Percentiles rank a stretch among this genome's conserved stretches.
These are phyloP conservation scores for Chrysolina haemoptera DNA, from an alignment of 2,888 invertebrate species.

Conservation along the genomic window DNA sequence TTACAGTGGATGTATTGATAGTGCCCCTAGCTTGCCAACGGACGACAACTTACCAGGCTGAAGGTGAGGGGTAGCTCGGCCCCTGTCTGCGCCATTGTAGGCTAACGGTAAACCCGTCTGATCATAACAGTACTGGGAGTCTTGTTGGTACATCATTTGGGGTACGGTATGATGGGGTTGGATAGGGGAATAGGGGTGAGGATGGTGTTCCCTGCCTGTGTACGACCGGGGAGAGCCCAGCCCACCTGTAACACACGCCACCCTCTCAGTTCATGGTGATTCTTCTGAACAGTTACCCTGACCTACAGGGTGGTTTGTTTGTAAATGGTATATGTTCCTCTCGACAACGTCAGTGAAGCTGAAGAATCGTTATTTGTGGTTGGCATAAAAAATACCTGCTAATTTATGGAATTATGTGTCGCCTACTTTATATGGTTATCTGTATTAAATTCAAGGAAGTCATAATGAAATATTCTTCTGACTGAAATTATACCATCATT, in stretches of 20 bases:
- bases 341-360: slow-evolving; percentile 15
- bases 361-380: neutral
- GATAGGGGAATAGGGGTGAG: slow-evolving; percentile 73
- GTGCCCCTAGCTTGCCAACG: slow-evolving; percentile 54
- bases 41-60: slow-evolving; percentile 70
- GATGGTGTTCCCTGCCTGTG: slow-evolving; percentile 70
- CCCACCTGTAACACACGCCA: slow-evolving; percentile 74
- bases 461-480: no score
- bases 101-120: slow-evolving; percentile 71
- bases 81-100: slow-evolving; percentile 69
- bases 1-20: slow-evolving; percentile 36
- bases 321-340: slow-evolving; percentile 32
- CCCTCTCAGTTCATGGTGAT: slow-evolving; percentile 58
- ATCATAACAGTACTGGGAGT: slow-evolving; percentile 76
- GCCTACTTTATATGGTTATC: no score
- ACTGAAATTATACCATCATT: no score
- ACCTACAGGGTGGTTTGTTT: slow-evolving; percentile 38
- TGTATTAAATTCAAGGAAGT: no score
- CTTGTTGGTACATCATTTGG: slow-evolving; percentile 71
- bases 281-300: slow-evolving; percentile 38
- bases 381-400: neutral
- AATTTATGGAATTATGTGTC: neutral
- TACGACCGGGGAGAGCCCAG: slow-evolving; percentile 74
- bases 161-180: slow-evolving; percentile 72
- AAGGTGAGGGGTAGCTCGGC: slow-evolving; percentile 67